Evolutionary conservation across 2,888 invertebrate genomes (phyloP), one percentile per base, ranked within the genome.

Genomic region (Cephus pygmeus): DNA sequence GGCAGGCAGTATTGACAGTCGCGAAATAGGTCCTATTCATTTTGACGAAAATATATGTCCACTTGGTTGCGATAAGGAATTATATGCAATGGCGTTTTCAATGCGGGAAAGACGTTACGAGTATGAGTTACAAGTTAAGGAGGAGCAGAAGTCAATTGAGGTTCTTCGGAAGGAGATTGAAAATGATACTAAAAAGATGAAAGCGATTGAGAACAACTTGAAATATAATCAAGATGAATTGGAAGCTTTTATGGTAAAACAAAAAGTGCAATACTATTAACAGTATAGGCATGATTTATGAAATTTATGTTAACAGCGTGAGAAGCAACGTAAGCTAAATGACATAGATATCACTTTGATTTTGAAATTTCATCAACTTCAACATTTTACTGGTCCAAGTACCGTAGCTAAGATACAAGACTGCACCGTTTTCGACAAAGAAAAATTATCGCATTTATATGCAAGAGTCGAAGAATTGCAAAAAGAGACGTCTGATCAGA

Each of bases 301-400:
- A 23, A 56, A 69, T 75, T 79, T 80, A 77, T 73, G 81, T 80
- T 87, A 91, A 30, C 85, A 96, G 95, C 92, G 93, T 86, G 94
- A 95, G 89, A 95, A 96, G 90, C 97, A 97, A 90, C 93, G 93
- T 80, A 93, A 95, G 88, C 91, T 98, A 88, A 98, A 98, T 87
- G 94, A 96, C 78, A 94, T 98, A 3, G 94, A 95, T 76, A 93
- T 94, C 79, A 94, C 95, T 4, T 93, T 96, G 0, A 91, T 96
- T 11, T 87, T 97, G 34, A 94, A 94, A 56, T 93, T 96, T 86
- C 93, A 95, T 88, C 97, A 96, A 88, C 92, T 97, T 34, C 93
- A 94, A 86, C 93, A 94, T 85, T 92, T 93, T 73, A 87, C 86
- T 12, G 91, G 93, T 9, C 92, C 93, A 0, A 90, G 93, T 0